phyloP scores from a whole-genome alignment of 92 coral and sea anemone species.

The Zoanthus sociatus region DNA sequence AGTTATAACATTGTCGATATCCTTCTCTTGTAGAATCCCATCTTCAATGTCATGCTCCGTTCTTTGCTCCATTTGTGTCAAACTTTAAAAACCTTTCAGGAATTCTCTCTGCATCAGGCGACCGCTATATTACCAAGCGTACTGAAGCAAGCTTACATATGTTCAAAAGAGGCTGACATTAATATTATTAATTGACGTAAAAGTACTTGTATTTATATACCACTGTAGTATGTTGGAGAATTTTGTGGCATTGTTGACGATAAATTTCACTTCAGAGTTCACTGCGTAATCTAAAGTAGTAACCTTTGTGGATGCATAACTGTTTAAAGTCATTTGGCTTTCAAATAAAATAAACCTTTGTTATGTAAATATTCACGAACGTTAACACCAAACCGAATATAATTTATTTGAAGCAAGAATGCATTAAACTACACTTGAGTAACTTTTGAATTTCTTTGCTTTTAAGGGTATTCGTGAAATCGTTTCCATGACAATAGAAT shows the following conservation, averaged over 20 bases:
- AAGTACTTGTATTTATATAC: background rate
- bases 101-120: background rate
- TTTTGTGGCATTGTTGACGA: background rate
- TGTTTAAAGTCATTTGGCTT: conserved; percentile 9
- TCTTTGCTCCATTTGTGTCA: background rate
- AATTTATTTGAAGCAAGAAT: conserved; percentile 1
- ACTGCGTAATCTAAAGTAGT: conserved; percentile 2
- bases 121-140: background rate
- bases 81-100: background rate
- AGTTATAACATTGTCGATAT: background rate
- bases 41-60: background rate
- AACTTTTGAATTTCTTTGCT: background rate
- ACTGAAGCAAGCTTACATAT: background rate
- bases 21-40: background rate
- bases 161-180: background rate
- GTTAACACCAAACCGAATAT: background rate
- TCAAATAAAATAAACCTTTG: conserved; percentile 2
- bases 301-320: background rate
- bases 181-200: background rate
- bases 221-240: background rate
- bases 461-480: background rate
- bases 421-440: background rate
- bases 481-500: too few species aligned
- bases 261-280: background rate
- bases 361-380: conserved; percentile 22